phyloP scores from a whole-genome alignment of 1,140 invertebrate species.

The Odontomachus brunneus region DNA sequence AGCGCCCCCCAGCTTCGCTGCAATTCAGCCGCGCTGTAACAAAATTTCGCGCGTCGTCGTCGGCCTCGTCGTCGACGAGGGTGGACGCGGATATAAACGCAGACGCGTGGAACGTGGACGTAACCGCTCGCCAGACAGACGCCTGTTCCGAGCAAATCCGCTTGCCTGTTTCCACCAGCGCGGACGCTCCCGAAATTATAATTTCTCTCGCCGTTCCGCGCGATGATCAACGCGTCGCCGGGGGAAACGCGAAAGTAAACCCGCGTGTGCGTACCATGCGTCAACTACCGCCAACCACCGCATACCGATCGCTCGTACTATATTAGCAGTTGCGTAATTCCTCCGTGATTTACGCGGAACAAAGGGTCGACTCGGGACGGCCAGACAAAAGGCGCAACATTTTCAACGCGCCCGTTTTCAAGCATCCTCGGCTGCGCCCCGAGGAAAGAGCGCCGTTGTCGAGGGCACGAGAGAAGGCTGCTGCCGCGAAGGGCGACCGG shows the following conservation, averaged over 20 bases:
- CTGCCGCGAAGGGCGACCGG: not conserved
- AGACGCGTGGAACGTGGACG: conserved; percentile 1
- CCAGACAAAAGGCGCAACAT: conserved; percentile 29
- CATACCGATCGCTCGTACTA: not conserved
- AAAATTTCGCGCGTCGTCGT: conserved; percentile 36
- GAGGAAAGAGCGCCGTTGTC: conserved; percentile 9
- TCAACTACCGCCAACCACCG: no score
- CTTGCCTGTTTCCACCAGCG: no score
- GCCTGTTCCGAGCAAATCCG: no score
- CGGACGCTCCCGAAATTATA: no score
- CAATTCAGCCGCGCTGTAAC: conserved; percentile 33
- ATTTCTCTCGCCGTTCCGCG: no score
- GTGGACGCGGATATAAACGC: no score
- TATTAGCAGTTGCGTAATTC: conserved; percentile 6
- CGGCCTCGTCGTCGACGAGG: not conserved
- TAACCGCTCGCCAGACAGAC: no score
- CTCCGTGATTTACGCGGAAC: not conserved
- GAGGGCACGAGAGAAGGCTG: not conserved
- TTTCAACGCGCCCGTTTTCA: conserved; percentile 32
- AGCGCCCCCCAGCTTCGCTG: conserved; percentile 16
- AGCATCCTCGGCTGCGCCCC: conserved; percentile 1
- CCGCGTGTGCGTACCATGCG: no score
- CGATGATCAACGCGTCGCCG: not conserved
- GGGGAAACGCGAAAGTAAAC: no score
- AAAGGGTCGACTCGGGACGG: not conserved